These are phyloP conservation scores for Schizopygopsis pylzovi DNA, from an alignment of 2,797 vertebrate genomes.

Conservation along the genomic window DNA sequence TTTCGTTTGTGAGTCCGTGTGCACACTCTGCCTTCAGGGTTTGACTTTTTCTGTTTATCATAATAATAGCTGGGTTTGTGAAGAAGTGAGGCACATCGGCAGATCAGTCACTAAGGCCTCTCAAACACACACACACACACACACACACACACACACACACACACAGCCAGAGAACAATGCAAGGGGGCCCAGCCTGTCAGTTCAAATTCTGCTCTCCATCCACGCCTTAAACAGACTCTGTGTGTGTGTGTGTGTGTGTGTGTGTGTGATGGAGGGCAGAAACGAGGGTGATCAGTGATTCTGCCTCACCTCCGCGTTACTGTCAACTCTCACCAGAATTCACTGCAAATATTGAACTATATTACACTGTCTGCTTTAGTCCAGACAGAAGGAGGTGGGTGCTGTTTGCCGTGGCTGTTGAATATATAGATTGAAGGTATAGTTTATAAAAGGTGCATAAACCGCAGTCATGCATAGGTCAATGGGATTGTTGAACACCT, in stretches of 20 bases:
- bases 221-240: slow-evolving; percentile 56
- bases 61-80: slow-evolving; percentile 62
- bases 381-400: slow-evolving; percentile 24
- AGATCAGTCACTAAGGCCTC: slow-evolving; percentile 47
- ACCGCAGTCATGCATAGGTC: slow-evolving; percentile 56
- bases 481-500: slow-evolving; percentile 39
- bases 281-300: slow-evolving; percentile 45
- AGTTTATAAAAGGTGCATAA: slow-evolving; percentile 52
- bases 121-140: slow-evolving; percentile 20
- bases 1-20: slow-evolving; percentile 52
- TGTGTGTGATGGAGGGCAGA: slow-evolving; percentile 30
- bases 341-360: slow-evolving; percentile 60
- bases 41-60: slow-evolving; percentile 61
- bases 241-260: slow-evolving; percentile 23
- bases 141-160: slow-evolving; percentile 24
- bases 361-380: slow-evolving; percentile 39
- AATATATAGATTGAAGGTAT: slow-evolving; percentile 49
- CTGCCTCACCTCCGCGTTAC: slow-evolving; percentile 41
- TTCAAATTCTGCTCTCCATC: slow-evolving; percentile 58
- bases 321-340: slow-evolving; percentile 61
- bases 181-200: slow-evolving; percentile 61
- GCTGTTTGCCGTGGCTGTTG: slow-evolving; percentile 45
- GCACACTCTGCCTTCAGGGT: slow-evolving; percentile 41
- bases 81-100: slow-evolving; percentile 45
- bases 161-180: slow-evolving; percentile 47